These are phyloP conservation scores for Platycheirus albimanus DNA, from an alignment of 2,888 invertebrate genomes.

Conservation along the genomic window DNA sequence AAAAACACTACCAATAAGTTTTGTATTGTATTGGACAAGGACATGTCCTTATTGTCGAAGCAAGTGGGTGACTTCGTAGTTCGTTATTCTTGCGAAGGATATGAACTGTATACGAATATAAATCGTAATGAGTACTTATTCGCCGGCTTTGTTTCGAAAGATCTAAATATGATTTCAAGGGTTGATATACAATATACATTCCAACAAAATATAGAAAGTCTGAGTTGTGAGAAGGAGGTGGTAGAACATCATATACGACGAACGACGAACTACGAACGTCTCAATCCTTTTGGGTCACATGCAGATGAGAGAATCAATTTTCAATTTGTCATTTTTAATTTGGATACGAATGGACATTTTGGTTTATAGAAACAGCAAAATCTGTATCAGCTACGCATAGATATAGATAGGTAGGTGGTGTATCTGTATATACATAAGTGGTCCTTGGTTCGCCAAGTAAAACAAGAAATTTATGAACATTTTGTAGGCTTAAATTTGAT, in stretches of 20 bases:
- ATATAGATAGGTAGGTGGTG: too few relatives aligned
- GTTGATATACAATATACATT: slow-evolving; percentile 6
- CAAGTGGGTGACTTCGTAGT: slow-evolving; percentile 32
- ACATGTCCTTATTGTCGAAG: not conserved
- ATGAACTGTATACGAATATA: slow-evolving; percentile 25
- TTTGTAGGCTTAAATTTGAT: slow-evolving; percentile 52
- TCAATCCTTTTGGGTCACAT: slow-evolving; percentile 69
- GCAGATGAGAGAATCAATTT: slow-evolving; percentile 64
- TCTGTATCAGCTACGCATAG: too few relatives aligned
- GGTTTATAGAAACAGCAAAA: slow-evolving; percentile 3
- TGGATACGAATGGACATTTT: slow-evolving; percentile 47
- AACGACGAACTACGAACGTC: too few relatives aligned
- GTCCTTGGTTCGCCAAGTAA: slow-evolving; percentile 30
- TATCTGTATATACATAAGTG: not conserved
- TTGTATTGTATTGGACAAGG: slow-evolving; percentile 5
- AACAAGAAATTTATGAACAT: slow-evolving; percentile 54
- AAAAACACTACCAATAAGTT: not conserved
- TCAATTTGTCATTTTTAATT: slow-evolving; percentile 73
- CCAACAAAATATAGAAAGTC: slow-evolving; percentile 14
- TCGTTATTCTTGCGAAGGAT: slow-evolving; percentile 5
- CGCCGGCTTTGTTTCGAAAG: slow-evolving; percentile 45
- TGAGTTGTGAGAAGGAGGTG: not conserved
- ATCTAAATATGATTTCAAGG: slow-evolving; percentile 42
- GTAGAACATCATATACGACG: too few relatives aligned
- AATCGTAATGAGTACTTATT: slow-evolving; percentile 65